Evolutionary conservation across 2,797 vertebrate species (phyloP), one percentile per base, ranked within the genome.

Genomic region (Acrocephalus scirpaceus): DNA sequence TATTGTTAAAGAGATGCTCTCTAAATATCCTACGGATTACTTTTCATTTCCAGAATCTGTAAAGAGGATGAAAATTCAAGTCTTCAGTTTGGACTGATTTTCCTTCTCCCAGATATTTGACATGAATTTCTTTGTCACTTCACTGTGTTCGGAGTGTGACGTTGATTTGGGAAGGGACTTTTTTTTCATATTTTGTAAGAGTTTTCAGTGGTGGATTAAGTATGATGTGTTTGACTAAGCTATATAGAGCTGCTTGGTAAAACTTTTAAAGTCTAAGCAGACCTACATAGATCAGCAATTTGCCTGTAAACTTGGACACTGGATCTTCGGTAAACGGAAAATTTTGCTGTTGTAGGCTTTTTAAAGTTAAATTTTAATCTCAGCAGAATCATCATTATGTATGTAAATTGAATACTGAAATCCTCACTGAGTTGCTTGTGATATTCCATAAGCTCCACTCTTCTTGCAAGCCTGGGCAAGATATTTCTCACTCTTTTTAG

Each of bases 391-490:
- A 22, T 70, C 61, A 36, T 92, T 65, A 23, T 75, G 13, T 70
- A 86, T 92, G 85, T 71, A 88, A 88, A 91, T 72, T n/a, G 47
- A 77, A 72, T 73, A 25, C 53, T 74, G 32, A 74, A 62, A 69
- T 93, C 83, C 70, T 86, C 26, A 22, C 47, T 23, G 51, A 57
- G 42, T 48, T 93, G 65, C 51, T 86, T 84, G 26, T 34, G 60
- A 30, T 88, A 57, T 45, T 92, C 92, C 36, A 9, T 82, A 61
- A 96, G 47, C 75, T 61, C 3, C 21, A 21, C 34, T 77, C 38
- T 34, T 57, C 34, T 30, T 76, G 42, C 70, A 88, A 92, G 94
- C 66, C 73, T 88, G 85, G 70, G 56, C 91, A 95, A 64, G 91
- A 47, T 66, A 73, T 16, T 91, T 93, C 69, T 89, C 56, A 34